phyloP scores from a whole-genome alignment of 2,888 invertebrate species.

The Geophilus truncorum region DNA sequence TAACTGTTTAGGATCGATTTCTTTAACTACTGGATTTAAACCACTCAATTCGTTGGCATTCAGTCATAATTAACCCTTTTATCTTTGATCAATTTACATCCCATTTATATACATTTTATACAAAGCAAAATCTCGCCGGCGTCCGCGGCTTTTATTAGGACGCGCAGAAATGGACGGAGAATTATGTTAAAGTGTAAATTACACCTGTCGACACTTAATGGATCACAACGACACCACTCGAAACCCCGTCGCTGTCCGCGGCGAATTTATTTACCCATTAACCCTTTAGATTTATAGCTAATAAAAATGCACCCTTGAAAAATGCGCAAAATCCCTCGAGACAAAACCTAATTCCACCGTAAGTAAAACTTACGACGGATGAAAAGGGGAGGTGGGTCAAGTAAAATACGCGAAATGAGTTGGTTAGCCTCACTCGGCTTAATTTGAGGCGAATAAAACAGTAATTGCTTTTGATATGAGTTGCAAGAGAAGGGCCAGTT shows the following conservation, averaged over 20 bases:
- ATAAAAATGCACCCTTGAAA: not conserved
- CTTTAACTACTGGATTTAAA: not conserved
- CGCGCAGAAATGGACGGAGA: not conserved
- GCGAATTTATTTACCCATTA: not conserved
- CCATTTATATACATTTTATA: not conserved
- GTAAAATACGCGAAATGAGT: not conserved
- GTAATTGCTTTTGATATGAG: conserved; percentile 20
- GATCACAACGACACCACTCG: not conserved
- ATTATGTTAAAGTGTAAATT: not conserved
- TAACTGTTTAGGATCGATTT: not conserved
- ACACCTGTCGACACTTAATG: not conserved
- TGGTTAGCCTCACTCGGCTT: not conserved
- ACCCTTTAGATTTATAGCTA: not conserved
- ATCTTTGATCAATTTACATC: not conserved
- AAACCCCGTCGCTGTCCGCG: not conserved
- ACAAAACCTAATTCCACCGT: not conserved
- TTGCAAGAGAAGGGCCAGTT: conserved; percentile 11
- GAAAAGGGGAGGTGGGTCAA: not conserved
- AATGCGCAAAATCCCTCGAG: not conserved
- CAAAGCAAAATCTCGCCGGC: too few species aligned
- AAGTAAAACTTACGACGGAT: not conserved
- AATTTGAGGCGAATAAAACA: conserved; percentile 1
- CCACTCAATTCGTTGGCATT: not conserved
- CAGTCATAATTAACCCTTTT: not conserved
- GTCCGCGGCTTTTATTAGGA: too few species aligned